These are phyloP conservation scores for Parazoanthus atlanticus DNA, from an alignment of 92 coral and sea anemone species.

Conservation along the genomic window DNA sequence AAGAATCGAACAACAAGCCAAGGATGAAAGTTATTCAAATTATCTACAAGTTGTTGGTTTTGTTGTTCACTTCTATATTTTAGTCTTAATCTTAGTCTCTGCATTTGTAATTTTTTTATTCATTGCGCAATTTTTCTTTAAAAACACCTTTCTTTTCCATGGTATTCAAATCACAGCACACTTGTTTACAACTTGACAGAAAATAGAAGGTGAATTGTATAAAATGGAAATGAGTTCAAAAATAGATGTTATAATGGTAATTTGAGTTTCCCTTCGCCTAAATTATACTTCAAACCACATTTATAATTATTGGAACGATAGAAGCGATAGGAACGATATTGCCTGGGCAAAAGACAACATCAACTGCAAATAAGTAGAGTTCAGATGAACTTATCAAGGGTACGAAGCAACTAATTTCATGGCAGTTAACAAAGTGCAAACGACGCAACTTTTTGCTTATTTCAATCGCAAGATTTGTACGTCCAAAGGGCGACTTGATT, in stretches of 20 bases:
- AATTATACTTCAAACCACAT: background rate
- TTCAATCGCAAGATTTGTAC: background rate
- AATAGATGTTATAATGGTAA: background rate
- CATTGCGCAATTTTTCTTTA: background rate
- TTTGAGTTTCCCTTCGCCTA: background rate
- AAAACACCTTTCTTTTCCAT: background rate
- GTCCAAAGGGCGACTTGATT: background rate
- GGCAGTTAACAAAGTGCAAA: background rate
- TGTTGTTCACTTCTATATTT: background rate
- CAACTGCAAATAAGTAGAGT: too few species aligned
- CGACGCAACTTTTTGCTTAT: background rate
- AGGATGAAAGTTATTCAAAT: background rate
- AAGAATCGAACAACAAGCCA: background rate
- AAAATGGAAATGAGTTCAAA: background rate
- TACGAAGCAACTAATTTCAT: background rate
- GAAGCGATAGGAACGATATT: background rate
- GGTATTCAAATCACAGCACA: slow-evolving; percentile 3
- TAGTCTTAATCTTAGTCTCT: background rate
- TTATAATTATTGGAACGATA: background rate
- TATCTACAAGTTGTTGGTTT: background rate
- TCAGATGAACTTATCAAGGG: too few species aligned
- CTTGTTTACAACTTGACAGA: background rate
- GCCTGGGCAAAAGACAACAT: background rate
- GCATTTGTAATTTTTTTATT: background rate
- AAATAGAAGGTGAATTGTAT: background rate